Percentiles rank a stretch among this genome's conserved stretches.
These are phyloP conservation scores for Bergia sp. DNA, from an alignment of 92 coral and sea anemone genomes.

Conservation along the genomic window DNA sequence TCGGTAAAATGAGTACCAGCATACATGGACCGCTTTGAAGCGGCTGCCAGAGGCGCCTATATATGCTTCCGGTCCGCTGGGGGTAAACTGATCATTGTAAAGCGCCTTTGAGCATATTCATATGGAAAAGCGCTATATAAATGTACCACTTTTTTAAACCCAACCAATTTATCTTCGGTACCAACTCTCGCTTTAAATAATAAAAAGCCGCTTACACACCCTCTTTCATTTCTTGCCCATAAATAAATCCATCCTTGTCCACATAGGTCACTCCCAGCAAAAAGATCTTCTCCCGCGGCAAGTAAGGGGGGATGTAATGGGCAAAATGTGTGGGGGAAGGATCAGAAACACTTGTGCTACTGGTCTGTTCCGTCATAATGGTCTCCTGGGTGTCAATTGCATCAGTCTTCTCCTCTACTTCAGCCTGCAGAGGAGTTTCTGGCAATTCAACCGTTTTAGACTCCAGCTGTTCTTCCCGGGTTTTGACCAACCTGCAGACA, in stretches of 20 bases:
- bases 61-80: too few species aligned
- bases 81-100: too few species aligned
- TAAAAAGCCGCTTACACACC: conserved; percentile 29
- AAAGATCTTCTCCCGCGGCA: conserved; percentile 66
- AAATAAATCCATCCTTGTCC: conserved; percentile 88
- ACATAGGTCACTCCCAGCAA: conserved; percentile 87
- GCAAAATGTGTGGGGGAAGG: conserved; percentile 25
- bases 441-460: neutral
- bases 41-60: too few species aligned
- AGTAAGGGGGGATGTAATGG: conserved; percentile 67
- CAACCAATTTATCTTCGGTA: neutral
- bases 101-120: too few species aligned
- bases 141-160: neutral
- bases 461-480: conserved; percentile 14
- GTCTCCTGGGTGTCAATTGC: neutral
- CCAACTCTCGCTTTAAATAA: too few species aligned
- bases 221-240: conserved; percentile 85
- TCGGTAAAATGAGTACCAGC: too few species aligned
- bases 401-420: conserved; percentile 4
- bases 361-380: neutral
- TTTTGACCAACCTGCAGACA: conserved; percentile 24
- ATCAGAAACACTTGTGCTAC: neutral
- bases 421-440: neutral
- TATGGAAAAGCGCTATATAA: too few species aligned
- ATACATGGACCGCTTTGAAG: too few species aligned